Percentiles rank a stretch among this genome's conserved stretches.
Conservation (phyloP, 2,113 vertebrate species). For the Miniopterus natalensis region DNA sequence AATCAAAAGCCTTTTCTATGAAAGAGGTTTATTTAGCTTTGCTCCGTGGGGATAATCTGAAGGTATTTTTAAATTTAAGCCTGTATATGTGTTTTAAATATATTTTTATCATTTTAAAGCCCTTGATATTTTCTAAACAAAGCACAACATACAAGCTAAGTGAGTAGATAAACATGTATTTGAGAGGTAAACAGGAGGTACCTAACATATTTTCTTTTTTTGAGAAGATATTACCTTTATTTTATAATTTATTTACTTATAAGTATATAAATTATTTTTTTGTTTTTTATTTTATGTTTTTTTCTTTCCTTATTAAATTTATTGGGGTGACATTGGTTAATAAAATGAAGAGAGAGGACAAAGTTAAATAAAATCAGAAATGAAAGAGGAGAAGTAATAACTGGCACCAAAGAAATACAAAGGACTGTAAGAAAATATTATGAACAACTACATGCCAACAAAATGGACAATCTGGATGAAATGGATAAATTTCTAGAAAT, state of each 20-base stretch:
- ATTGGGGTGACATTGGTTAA: not conserved
- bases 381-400: not conserved
- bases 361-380: not conserved
- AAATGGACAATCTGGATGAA: not conserved
- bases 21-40: not conserved
- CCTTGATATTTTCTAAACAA: not conserved
- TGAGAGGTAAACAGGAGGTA: conserved; percentile 20
- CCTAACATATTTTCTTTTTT: not conserved
- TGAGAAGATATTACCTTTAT: not conserved
- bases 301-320: not conserved
- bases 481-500: not conserved
- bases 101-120: conserved; percentile 17
- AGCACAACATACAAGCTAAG: not conserved
- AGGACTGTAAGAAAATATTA: not conserved
- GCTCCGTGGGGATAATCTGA: not conserved
- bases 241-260: not conserved
- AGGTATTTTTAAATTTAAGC: not conserved
- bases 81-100: not conserved
- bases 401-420: not conserved
- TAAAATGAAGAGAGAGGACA: not conserved
- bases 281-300: not conserved
- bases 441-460: too few species aligned
- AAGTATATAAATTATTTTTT: not conserved
- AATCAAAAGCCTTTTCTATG: not conserved
- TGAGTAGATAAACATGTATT: not conserved